phyloP scores from a whole-genome alignment of 2,888 invertebrate genomes.

The Andrena dorsata region DNA sequence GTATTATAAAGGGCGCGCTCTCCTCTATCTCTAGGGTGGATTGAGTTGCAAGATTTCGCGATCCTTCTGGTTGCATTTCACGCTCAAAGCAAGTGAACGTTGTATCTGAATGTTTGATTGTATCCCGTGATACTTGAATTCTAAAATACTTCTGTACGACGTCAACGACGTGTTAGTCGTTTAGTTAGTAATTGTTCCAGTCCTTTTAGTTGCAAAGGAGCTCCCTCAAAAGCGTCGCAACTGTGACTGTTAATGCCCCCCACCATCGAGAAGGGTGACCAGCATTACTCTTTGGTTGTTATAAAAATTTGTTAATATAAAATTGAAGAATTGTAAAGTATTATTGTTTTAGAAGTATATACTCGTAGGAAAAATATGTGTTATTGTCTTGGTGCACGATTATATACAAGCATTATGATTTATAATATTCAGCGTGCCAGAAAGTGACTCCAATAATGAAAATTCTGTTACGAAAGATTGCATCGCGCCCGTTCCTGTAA shows the following conservation, averaged over 20 bases:
- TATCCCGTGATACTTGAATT: neutral
- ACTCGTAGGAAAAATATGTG: neutral
- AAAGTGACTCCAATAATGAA: slow-evolving; percentile 25
- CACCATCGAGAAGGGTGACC: slow-evolving; percentile 4
- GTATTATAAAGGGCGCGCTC: too few relatives aligned
- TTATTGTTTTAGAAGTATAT: slow-evolving; percentile 17
- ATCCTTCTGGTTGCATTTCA: too few relatives aligned
- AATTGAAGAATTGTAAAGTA: neutral
- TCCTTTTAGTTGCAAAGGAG: slow-evolving; percentile 7
- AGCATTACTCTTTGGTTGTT: slow-evolving; percentile 5
- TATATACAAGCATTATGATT: slow-evolving; percentile 20
- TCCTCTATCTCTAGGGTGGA: too few relatives aligned
- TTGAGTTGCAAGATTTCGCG: too few relatives aligned
- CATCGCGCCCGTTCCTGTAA: slow-evolving; percentile 67
- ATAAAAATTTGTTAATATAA: slow-evolving; percentile 1
- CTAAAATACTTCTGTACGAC: slow-evolving; percentile 28
- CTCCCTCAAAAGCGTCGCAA: neutral
- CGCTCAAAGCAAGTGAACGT: neutral
- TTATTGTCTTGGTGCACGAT: neutral
- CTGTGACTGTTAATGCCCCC: slow-evolving; percentile 9
- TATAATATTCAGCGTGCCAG: slow-evolving; percentile 17
- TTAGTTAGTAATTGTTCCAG: neutral
- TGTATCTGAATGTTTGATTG: neutral
- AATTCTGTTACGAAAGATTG: slow-evolving; percentile 54
- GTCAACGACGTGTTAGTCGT: neutral